Evolutionary conservation across 1,140 invertebrate species (phyloP).

Genomic region (Triops longicaudatus): DNA sequence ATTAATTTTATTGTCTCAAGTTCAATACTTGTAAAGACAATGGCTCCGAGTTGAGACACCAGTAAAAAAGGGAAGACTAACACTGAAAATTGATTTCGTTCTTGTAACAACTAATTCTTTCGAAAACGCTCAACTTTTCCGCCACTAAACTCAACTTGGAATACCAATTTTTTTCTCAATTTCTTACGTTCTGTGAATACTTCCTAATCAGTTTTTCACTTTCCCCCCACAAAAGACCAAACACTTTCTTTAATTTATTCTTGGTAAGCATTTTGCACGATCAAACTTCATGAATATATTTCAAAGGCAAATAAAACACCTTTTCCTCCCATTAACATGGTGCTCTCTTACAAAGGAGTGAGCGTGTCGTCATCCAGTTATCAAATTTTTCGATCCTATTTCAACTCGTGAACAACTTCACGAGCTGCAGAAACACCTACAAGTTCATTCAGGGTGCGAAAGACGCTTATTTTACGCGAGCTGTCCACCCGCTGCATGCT

Average conservation of each 20-base stretch:
- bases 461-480: background rate
- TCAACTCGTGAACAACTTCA: background rate
- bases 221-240: background rate
- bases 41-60: too few species aligned
- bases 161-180: too few species aligned
- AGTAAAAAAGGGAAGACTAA: too few species aligned
- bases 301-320: background rate
- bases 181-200: too few species aligned
- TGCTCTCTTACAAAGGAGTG: background rate
- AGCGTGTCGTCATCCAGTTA: background rate
- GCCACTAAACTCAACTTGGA: too few species aligned
- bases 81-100: too few species aligned
- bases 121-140: too few species aligned
- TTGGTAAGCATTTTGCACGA: background rate
- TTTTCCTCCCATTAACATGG: background rate
- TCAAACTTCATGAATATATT: background rate
- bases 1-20: too few species aligned
- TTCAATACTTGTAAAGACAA: too few species aligned
- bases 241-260: background rate
- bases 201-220: too few species aligned
- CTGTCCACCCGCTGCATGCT: conserved; percentile 5
- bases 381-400: conserved; percentile 11
- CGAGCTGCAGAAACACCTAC: background rate
- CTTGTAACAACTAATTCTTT: too few species aligned
- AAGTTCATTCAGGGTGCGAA: background rate